Percentiles rank a stretch among this genome's conserved stretches.
These are phyloP conservation scores for Spea multiplicata DNA, from an alignment of 2,113 vertebrate species.

Conservation along the genomic window DNA sequence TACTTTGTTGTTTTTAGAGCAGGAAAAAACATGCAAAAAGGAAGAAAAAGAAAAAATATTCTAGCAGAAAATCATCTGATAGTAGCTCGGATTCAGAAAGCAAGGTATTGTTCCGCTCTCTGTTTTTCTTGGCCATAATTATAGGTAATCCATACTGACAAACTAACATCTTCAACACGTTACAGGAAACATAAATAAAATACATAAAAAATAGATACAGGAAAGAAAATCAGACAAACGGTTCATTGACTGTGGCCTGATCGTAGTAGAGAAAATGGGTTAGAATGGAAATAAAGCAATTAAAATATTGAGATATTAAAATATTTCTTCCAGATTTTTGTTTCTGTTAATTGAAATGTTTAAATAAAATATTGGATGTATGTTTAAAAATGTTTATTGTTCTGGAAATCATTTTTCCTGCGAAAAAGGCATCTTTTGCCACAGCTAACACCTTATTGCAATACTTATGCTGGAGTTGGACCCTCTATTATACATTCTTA, in stretches of 20 bases:
- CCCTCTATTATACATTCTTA: not conserved
- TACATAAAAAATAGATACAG: no score
- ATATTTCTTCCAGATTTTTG: no score
- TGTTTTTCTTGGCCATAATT: not conserved
- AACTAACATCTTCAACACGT: not conserved
- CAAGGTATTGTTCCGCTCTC: slow-evolving; percentile 70
- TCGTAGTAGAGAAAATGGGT: not conserved
- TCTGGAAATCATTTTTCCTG: no score
- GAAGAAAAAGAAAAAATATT: slow-evolving; percentile 85
- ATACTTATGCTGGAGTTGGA: not conserved
- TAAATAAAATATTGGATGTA: no score
- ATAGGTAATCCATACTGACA: not conserved
- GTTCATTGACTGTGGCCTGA: not conserved
- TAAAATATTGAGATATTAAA: no score
- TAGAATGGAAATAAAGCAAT: no score
- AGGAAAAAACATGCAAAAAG: slow-evolving; percentile 86
- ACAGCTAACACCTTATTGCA: no score
- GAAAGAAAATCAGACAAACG: no score
- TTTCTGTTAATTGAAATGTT: no score
- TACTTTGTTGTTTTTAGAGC: slow-evolving; percentile 65
- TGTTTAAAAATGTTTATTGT: no score
- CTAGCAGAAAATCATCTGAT: slow-evolving; percentile 76
- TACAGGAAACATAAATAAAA: no score
- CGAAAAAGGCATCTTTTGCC: no score
- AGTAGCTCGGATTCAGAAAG: slow-evolving; percentile 75